phyloP scores from a whole-genome alignment of 2,113 vertebrate genomes.

The Procavia capensis region DNA sequence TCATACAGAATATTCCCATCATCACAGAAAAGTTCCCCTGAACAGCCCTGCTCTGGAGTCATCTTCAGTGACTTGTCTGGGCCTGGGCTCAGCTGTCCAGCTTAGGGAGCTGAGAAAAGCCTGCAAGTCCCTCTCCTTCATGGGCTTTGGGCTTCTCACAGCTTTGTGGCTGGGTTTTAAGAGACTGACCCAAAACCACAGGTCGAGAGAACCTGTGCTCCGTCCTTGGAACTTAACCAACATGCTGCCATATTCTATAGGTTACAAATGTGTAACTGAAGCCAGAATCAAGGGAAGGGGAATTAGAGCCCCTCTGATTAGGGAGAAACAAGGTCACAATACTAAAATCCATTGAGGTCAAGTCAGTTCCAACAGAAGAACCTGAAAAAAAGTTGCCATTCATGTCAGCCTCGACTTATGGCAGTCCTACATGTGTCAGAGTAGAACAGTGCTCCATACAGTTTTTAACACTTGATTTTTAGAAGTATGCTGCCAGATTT shows the following conservation, averaged over 20 bases:
- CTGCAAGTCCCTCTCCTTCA: neutral
- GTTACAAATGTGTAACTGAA: neutral
- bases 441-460: no score
- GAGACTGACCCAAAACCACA: neutral
- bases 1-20: neutral
- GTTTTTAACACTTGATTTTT: no score
- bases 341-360: no score
- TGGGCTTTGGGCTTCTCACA: neutral
- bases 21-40: neutral
- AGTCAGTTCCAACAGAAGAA: no score
- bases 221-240: neutral
- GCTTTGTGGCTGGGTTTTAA: no score
- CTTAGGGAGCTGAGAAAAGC: no score
- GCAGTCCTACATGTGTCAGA: no score
- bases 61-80: neutral
- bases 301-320: neutral
- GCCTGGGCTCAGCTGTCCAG: neutral
- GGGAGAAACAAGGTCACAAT: no score
- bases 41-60: neutral
- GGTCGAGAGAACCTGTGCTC: neutral
- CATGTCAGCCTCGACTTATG: no score
- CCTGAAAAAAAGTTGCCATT: no score
- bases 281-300: no score
- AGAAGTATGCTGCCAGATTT: no score
- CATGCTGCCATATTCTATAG: neutral